A percentile compares a stretch with the other conserved stretches of the same genome.
Evolutionary conservation across 2,113 vertebrate species (phyloP).

Genomic region (Aegotheles bennettii): DNA sequence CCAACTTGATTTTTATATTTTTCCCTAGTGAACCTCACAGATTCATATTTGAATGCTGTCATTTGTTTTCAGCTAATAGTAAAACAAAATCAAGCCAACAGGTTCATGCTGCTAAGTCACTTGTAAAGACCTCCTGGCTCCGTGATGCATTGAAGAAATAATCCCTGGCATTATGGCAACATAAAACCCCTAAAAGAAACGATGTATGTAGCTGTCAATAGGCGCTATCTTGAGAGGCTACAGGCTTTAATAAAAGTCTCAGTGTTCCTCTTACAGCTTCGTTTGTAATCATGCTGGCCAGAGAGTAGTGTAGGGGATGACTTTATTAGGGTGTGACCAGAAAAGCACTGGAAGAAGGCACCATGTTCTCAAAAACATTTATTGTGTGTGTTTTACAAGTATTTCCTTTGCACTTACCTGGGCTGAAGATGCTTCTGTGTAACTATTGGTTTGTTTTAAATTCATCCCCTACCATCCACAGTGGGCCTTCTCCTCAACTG

Average conservation of each 20-base stretch:
- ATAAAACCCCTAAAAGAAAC: background rate
- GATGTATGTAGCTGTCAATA: background rate
- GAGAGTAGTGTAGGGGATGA: background rate
- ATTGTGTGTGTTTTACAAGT: background rate
- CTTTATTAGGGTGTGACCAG: background rate
- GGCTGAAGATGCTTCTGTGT: background rate
- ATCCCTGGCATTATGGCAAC: background rate
- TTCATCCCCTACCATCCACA: background rate
- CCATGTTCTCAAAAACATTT: background rate
- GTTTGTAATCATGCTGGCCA: background rate
- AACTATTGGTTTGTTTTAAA: accelerated
- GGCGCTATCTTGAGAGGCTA: background rate
- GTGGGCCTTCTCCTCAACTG: background rate
- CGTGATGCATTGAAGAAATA: background rate
- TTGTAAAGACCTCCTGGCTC: background rate
- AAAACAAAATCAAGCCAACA: background rate
- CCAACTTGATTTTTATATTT: background rate
- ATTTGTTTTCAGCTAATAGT: background rate
- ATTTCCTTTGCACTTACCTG: background rate
- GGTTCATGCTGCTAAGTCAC: background rate
- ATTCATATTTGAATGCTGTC: background rate
- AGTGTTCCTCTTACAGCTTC: background rate
- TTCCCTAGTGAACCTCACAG: background rate
- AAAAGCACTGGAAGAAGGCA: background rate
- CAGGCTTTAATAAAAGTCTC: background rate